Evolutionary conservation across 1,140 invertebrate genomes (phyloP), one percentile per base, ranked within the genome.

Genomic region (Trachelipus rathkii): DNA sequence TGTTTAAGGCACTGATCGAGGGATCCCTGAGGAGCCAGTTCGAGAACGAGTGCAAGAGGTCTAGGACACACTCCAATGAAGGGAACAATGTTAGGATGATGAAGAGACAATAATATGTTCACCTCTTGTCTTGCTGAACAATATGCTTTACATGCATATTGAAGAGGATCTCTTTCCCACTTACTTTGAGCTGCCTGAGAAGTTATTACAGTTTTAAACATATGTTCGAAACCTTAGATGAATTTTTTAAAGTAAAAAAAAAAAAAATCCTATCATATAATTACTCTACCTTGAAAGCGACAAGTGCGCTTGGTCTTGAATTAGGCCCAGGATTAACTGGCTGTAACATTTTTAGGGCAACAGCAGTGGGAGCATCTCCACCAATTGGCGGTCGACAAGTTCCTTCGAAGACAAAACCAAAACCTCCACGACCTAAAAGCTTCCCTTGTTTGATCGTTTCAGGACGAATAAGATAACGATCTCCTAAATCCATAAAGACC

Each of bases 271-370:
- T 60, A 60, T 15, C 3, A 60, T 60, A 3, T 70, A 4, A 24
- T 44, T 9, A 71, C 60, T 74, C 82, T 21, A 91, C 91, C 87
- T 94, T 94, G 82, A 92, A 95, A 0, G 93, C 93, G 0, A 92
- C 89, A 71, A 91, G 82, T 5, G 92, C 92, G 0, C 89, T 89
- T 24, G 90, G 89, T 75, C 90, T 89, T 15, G 92, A 91, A 76
- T 91, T 89, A 0, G 89, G 86, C 21, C 93, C 94, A 1, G 95
- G 95, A 69, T 95, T 92, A 10, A 96, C 92, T 0, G 95, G 96
- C 83, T 97, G 95, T 45, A 98, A 84, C 89, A 97, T 95, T 86
- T 99, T 99, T 85, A 98, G 91, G 0, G 97, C 97, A 0, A 98
- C 95, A 78, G 93, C 89, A 10, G 89, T 87, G 66, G 88, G 86